Evolutionary conservation across 2,797 vertebrate species (phyloP).

Genomic region (Phyllotis vaccarum): DNA sequence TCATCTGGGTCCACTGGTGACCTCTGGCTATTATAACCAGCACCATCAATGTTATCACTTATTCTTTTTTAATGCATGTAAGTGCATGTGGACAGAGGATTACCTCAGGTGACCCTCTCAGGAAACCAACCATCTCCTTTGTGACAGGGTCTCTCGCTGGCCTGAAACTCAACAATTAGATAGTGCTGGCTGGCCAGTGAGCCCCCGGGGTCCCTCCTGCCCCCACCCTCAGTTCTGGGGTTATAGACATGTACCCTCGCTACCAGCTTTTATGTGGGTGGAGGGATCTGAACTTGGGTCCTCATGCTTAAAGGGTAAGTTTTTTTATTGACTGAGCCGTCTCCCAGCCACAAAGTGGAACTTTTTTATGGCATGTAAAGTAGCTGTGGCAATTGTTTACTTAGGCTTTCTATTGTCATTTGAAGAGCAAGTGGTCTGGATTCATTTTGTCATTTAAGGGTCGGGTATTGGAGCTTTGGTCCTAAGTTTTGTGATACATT

Average conservation of each 20-base stretch:
- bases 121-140: not conserved
- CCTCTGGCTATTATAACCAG: not conserved
- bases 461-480: not conserved
- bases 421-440: not conserved
- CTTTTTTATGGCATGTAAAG: not conserved
- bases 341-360: not conserved
- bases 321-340: too few species aligned
- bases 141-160: too few species aligned
- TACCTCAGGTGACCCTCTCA: fast-evolving
- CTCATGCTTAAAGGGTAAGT: not conserved
- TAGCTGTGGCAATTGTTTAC: too few species aligned
- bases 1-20: not conserved
- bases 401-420: not conserved
- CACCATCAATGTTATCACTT: not conserved
- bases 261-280: not conserved
- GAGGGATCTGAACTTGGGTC: not conserved
- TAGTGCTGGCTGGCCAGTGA: not conserved
- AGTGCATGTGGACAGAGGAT: not conserved
- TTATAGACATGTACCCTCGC: not conserved
- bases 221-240: not conserved
- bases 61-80: not conserved
- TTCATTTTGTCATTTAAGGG: not conserved
- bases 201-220: not conserved
- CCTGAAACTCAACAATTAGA: not conserved
- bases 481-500: not conserved